A percentile compares a stretch with the other conserved stretches of the same genome.
Conservation (phyloP, 2,797 vertebrate species). For the Enteromius argenteus region DNA sequence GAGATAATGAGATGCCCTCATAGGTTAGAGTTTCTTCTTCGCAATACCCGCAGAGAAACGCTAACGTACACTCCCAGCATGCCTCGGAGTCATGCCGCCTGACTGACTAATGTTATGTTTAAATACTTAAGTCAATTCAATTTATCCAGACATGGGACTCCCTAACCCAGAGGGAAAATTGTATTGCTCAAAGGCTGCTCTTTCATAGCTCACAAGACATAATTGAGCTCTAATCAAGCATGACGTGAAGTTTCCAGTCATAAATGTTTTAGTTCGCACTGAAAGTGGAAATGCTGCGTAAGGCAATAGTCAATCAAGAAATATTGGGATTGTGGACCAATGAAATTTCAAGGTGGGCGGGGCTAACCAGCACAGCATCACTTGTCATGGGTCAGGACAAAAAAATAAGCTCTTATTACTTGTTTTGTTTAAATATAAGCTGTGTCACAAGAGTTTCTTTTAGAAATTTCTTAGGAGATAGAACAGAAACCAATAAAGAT, state of each 20-base stretch:
- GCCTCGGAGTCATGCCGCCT: not conserved
- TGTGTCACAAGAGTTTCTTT: not conserved
- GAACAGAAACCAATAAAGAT: not conserved
- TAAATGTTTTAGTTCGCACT: not conserved
- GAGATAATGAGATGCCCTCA: constrained; percentile 35
- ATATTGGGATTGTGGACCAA: not conserved
- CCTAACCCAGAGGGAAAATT: not conserved
- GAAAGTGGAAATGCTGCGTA: not conserved
- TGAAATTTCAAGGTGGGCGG: not conserved
- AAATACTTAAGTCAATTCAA: constrained; percentile 22
- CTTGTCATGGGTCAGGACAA: not conserved
- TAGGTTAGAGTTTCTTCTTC: constrained; percentile 38
- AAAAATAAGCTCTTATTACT: not conserved
- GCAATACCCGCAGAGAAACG: not conserved
- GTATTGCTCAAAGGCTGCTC: not conserved
- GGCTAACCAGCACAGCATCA: not conserved
- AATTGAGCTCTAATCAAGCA: not conserved
- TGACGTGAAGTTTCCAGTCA: not conserved
- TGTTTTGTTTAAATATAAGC: not conserved
- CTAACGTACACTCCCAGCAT: constrained; percentile 4
- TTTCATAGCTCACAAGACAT: not conserved
- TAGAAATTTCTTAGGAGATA: not conserved
- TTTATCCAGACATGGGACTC: constrained; percentile 24
- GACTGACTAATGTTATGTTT: constrained; percentile 27
- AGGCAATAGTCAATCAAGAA: not conserved